A percentile compares a stretch with the other conserved stretches of the same genome.
Conservation (phyloP, 2,113 vertebrate genomes). For the Oreocharis arfaki region DNA sequence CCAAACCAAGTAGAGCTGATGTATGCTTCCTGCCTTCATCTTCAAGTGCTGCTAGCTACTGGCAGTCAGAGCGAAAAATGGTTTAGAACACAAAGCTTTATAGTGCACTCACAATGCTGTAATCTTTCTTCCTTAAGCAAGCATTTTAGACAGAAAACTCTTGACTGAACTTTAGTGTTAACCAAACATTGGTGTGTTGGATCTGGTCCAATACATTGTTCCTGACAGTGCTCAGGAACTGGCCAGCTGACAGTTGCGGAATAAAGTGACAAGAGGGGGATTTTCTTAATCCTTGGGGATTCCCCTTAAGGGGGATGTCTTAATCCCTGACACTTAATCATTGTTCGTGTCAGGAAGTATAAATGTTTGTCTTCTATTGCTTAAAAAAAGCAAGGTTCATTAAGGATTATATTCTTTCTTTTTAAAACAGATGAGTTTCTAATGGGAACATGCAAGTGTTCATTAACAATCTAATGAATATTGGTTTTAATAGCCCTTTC, state of each 20-base stretch:
- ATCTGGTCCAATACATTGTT: background rate
- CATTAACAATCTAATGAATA: slow-evolving; percentile 28
- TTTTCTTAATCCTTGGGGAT: slow-evolving; percentile 40
- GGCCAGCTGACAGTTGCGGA: background rate
- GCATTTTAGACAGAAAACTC: background rate
- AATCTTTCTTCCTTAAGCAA: background rate
- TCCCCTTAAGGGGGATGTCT: background rate
- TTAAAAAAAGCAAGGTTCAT: slow-evolving; percentile 19
- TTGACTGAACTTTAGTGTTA: background rate
- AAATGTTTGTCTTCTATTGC: slow-evolving; percentile 11
- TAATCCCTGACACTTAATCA: slow-evolving; percentile 25
- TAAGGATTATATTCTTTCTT: slow-evolving; percentile 6
- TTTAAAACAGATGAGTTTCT: slow-evolving; percentile 20
- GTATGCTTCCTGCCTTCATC: background rate
- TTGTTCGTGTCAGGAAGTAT: slow-evolving; percentile 5
- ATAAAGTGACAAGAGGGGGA: background rate
- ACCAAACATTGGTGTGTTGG: background rate
- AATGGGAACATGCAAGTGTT: slow-evolving; percentile 22
- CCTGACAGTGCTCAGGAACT: background rate
- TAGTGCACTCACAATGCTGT: background rate
- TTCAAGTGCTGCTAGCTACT: slow-evolving; percentile 3
- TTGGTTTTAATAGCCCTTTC: background rate
- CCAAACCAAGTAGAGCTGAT: background rate
- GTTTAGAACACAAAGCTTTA: background rate
- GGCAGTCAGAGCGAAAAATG: background rate